Conservation (phyloP, 2,113 vertebrate genomes). For the Balaeniceps rex region DNA sequence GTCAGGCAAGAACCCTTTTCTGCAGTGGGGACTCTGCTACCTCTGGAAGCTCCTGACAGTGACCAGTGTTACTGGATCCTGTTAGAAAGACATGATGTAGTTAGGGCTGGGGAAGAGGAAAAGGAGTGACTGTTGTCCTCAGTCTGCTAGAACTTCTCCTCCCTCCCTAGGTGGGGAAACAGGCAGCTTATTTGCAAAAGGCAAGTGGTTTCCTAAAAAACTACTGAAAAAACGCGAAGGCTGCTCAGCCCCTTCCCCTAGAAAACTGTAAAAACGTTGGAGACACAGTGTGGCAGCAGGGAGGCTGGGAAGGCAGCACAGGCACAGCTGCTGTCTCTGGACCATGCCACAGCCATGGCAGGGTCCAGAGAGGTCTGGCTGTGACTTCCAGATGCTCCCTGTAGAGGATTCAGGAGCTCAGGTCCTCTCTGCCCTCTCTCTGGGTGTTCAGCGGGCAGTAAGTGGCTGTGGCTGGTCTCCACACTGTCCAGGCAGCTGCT, state of each 20-base stretch:
- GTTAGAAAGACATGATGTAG: background rate
- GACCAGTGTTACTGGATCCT: background rate
- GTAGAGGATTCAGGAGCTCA: background rate
- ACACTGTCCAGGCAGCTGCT: background rate
- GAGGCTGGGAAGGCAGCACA: background rate
- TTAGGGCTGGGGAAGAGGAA: background rate
- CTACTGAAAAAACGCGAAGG: background rate
- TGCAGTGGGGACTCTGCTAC: background rate
- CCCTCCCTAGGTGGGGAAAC: background rate
- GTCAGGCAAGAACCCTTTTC: background rate
- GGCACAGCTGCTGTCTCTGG: background rate
- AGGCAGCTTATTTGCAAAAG: background rate
- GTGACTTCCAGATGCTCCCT: background rate
- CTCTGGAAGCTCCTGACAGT: background rate
- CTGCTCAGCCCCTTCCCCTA: background rate
- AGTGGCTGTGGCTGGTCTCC: background rate
- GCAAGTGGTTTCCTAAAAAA: conserved; percentile 42
- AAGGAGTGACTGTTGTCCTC: background rate
- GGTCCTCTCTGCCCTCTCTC: background rate
- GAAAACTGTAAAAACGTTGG: background rate
- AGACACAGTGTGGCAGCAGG: background rate
- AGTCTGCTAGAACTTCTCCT: background rate
- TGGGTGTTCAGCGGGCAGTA: background rate
- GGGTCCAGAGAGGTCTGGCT: background rate
- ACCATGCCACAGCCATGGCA: background rate